Evolutionary conservation across 1,140 invertebrate species (phyloP).

Genomic region (Dendrolimus kikuchii): DNA sequence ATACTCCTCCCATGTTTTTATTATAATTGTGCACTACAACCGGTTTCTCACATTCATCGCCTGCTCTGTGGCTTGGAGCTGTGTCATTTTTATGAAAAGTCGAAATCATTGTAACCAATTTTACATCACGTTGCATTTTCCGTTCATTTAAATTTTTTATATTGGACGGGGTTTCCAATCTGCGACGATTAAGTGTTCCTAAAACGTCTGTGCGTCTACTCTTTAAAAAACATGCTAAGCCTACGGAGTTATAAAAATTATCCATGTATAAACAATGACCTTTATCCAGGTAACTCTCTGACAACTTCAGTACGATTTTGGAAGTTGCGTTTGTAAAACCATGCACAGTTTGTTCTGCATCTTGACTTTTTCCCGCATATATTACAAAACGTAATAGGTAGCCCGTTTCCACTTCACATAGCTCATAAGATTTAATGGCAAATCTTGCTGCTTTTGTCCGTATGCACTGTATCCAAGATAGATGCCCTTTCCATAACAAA

Average conservation of each 20-base stretch:
- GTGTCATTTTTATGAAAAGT: conserved; percentile 3
- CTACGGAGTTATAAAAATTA: too few relatives aligned
- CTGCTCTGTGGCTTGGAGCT: conserved; percentile 8
- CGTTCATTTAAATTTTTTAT: conserved; percentile 9
- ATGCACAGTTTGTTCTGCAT: conserved; percentile 8
- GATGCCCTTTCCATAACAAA: conserved; percentile 21
- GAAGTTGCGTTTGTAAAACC: conserved; percentile 14
- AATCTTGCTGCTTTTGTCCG: conserved; percentile 18
- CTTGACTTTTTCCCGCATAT: conserved; percentile 11
- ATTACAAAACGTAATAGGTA: conserved; percentile 10
- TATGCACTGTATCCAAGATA: conserved; percentile 20
- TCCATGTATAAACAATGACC: too few relatives aligned
- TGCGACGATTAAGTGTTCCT: conserved; percentile 12
- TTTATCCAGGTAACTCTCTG: too few relatives aligned
- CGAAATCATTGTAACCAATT: background rate
- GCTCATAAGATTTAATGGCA: conserved; percentile 22
- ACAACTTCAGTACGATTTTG: too few relatives aligned
- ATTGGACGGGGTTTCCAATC: conserved; percentile 4
- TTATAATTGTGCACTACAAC: conserved; percentile 21
- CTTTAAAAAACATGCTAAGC: conserved; percentile 10
- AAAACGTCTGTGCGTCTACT: conserved; percentile 11
- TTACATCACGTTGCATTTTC: conserved; percentile 8
- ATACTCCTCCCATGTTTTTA: conserved; percentile 28
- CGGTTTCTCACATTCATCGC: conserved; percentile 13
- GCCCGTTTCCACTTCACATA: conserved; percentile 20